Base-by-base conservation (phyloP, 2,797 vertebrate genomes). In the Pogonophryne albipinna region DNA sequence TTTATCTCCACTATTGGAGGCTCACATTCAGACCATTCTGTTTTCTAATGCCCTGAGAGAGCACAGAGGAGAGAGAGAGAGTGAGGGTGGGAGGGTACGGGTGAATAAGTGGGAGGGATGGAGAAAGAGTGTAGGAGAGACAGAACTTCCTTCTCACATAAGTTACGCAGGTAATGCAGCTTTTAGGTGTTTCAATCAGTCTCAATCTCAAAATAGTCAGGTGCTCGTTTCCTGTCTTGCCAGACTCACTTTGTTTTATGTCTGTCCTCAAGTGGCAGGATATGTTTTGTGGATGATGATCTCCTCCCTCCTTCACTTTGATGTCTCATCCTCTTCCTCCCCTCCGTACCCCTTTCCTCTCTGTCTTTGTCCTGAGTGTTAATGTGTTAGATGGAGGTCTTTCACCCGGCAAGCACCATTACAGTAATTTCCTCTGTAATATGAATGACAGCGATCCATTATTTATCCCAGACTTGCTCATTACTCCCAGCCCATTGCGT, bases 391-490 rank as follows among this genome's bases (percentile, higher is more conserved):
- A 95, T 91, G 91, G 93, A 93, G 91, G 89, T 94, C 92, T 94
- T 90, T 94, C 91, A 92, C 91, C 90, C 92, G 74, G 87, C 86
- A 83, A 88, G 91, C 86, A 91, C 91, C 92, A 94, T 95, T 95
- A 94, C 89, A 93, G 92, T 94, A 89, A 95, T 95, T 95, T 95
- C 94, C 94, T 95, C 92, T 87, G 83, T 94, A 94, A 94, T 94
- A 92, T 94, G 92, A 94, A 94, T 93, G 91, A 93, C 91, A 91
- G 92, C 80, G 70, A 94, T 94, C 92, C 93, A 95, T 95, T 95
- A 95, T 95, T 95, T 94, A 94, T 95, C 91, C 92, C 89, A 91
- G 92, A 92, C 90, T 88, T 90, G 82, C 88, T 94, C 91, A 92
- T 95, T 94, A 92, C 90, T 88, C 87, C 82, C 66, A 78, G 81